A percentile compares a stretch with the other conserved stretches of the same genome.
phyloP scores from a whole-genome alignment of 2,888 invertebrate species.

The Charanyca ferruginea region DNA sequence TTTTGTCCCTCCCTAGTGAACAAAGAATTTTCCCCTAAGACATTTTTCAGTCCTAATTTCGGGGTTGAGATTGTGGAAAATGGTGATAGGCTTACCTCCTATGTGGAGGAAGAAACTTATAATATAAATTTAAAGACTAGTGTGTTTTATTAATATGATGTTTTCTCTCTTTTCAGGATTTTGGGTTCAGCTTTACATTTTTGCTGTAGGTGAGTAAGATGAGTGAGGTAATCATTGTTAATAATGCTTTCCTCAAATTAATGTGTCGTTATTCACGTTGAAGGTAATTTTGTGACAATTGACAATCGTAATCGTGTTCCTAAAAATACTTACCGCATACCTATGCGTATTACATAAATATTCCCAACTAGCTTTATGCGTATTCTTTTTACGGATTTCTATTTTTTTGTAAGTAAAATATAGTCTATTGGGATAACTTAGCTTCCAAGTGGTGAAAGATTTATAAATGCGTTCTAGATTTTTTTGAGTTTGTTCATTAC shows the following conservation, averaged over 20 bases:
- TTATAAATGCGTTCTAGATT: too few species aligned
- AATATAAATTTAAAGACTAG: neutral
- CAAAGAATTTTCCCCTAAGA: neutral
- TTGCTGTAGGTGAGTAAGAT: slow-evolving; percentile 80
- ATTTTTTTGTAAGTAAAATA: too few species aligned
- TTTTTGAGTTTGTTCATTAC: too few species aligned
- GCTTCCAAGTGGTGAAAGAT: too few species aligned
- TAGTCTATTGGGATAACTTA: too few species aligned
- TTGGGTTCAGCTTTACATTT: slow-evolving; percentile 79
- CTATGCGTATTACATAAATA: neutral
- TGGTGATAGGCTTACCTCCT: slow-evolving; percentile 19
- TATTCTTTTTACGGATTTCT: too few species aligned
- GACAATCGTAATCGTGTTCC: neutral
- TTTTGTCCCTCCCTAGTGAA: neutral
- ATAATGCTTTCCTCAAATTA: slow-evolving; percentile 4
- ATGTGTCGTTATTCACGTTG: neutral
- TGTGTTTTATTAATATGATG: slow-evolving; percentile 34
- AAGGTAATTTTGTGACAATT: neutral
- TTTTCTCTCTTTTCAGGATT: slow-evolving; percentile 79
- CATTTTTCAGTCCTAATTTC: slow-evolving; percentile 18
- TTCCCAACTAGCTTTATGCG: neutral
- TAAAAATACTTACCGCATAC: neutral
- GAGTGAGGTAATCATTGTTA: slow-evolving; percentile 9
- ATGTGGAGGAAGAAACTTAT: neutral
- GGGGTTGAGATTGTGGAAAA: slow-evolving; percentile 24